phyloP scores from a whole-genome alignment of 2,113 vertebrate genomes.

The Aegotheles bennettii region DNA sequence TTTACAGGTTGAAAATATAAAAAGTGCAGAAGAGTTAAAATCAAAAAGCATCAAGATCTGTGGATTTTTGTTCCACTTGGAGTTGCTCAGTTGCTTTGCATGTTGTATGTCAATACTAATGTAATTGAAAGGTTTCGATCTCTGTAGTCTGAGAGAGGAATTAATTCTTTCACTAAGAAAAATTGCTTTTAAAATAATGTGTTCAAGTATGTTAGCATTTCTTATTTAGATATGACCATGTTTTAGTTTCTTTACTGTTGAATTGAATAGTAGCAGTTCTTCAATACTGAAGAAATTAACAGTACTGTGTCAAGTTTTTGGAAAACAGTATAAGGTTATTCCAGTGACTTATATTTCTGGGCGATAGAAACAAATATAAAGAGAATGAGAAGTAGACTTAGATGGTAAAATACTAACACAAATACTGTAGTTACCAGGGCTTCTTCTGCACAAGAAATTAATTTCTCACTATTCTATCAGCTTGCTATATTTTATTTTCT shows the following conservation, averaged over 20 bases:
- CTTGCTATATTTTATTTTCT: too few species aligned
- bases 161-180: background rate
- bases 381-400: background rate
- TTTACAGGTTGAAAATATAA: background rate
- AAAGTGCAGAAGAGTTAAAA: background rate
- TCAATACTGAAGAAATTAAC: background rate
- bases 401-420: background rate
- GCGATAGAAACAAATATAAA: background rate
- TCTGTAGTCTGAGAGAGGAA: background rate
- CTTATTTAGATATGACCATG: background rate
- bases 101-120: background rate
- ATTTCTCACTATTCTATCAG: background rate
- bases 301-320: background rate
- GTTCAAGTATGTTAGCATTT: background rate
- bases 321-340: background rate
- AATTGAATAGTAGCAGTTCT: background rate
- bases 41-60: background rate
- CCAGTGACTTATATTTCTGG: background rate
- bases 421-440: background rate
- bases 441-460: background rate
- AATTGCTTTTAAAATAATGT: background rate
- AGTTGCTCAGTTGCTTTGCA: background rate
- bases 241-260: background rate
- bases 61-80: background rate
- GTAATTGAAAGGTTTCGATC: background rate